phyloP scores from a whole-genome alignment of 1,140 invertebrate genomes.

The Calephelis virginiensis region DNA sequence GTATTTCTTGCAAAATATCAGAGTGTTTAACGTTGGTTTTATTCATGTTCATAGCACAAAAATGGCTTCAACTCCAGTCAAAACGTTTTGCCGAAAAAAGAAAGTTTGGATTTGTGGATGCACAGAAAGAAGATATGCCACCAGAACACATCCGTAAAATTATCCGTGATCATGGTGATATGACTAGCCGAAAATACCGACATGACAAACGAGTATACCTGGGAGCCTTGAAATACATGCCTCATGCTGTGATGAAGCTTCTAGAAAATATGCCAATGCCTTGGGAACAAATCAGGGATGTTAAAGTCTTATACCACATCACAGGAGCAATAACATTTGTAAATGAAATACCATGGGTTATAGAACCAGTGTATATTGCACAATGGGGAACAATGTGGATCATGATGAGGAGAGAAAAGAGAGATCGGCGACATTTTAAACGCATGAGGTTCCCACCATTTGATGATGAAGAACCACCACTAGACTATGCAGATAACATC shows the following conservation, averaged over 20 bases:
- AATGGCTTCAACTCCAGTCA: constrained; percentile 99
- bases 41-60: constrained; percentile 83
- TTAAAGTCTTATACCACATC: constrained; percentile 98
- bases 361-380: constrained; percentile 99
- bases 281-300: constrained; percentile 99
- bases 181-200: constrained; percentile 98
- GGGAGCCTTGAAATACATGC: constrained; percentile 99
- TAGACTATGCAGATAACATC: constrained; percentile 99
- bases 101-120: constrained; percentile 99
- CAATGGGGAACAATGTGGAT: constrained; percentile 99
- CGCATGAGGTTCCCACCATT: constrained; percentile 99
- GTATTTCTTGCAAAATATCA: too few relatives aligned
- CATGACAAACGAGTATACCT: constrained; percentile 99
- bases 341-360: constrained; percentile 99
- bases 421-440: constrained; percentile 99
- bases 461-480: constrained; percentile 99
- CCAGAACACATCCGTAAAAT: constrained; percentile 99
- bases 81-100: constrained; percentile 98
- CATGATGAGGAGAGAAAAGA: constrained; percentile 99
- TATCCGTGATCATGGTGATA: constrained; percentile 99
- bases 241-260: constrained; percentile 99
- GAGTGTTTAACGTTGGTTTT: background rate
- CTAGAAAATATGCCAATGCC: constrained; percentile 99
- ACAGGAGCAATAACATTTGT: constrained; percentile 99
- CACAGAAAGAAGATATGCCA: constrained; percentile 99